These are phyloP conservation scores for Pinctada fucata DNA, from an alignment of 2,888 invertebrate species.

Conservation along the genomic window DNA sequence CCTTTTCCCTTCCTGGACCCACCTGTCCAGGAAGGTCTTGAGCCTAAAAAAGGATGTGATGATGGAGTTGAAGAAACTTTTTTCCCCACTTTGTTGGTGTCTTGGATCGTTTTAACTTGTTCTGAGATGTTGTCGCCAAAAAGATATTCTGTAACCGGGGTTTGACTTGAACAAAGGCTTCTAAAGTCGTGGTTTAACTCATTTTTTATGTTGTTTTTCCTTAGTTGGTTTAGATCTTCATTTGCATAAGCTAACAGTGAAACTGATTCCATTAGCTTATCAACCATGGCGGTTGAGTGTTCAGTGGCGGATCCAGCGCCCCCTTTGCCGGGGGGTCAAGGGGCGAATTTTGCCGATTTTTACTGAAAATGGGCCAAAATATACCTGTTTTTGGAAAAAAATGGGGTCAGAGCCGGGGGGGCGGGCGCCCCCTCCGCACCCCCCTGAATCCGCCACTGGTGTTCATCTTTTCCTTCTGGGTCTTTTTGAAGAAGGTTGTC, in stretches of 20 bases:
- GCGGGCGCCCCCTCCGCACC: too few relatives aligned
- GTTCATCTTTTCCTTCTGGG: background rate
- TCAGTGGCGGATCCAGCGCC: too few relatives aligned
- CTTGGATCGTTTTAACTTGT: constrained; percentile 16
- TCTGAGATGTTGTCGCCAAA: constrained; percentile 21
- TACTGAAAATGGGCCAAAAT: too few relatives aligned
- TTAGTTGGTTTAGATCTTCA: background rate
- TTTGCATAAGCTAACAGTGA: background rate
- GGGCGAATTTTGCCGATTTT: too few relatives aligned
- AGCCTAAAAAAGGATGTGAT: constrained; percentile 18
- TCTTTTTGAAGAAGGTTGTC: background rate
- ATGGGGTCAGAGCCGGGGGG: too few relatives aligned
- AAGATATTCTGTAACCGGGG: constrained; percentile 6
- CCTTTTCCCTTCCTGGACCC: background rate
- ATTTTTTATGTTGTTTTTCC: background rate
- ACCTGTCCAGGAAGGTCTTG: constrained; percentile 5
- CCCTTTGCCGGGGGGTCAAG: too few relatives aligned
- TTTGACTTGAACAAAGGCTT: constrained; percentile 10
- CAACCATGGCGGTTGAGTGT: background rate
- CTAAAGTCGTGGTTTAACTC: background rate
- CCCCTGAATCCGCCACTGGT: too few relatives aligned
- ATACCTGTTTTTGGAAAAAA: too few relatives aligned
- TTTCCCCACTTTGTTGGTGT: constrained; percentile 9
- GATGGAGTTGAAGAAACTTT: background rate
- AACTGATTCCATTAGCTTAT: constrained; percentile 4